These are phyloP conservation scores for Oenanthe melanoleuca DNA, from an alignment of 2,113 vertebrate genomes.

Conservation along the genomic window DNA sequence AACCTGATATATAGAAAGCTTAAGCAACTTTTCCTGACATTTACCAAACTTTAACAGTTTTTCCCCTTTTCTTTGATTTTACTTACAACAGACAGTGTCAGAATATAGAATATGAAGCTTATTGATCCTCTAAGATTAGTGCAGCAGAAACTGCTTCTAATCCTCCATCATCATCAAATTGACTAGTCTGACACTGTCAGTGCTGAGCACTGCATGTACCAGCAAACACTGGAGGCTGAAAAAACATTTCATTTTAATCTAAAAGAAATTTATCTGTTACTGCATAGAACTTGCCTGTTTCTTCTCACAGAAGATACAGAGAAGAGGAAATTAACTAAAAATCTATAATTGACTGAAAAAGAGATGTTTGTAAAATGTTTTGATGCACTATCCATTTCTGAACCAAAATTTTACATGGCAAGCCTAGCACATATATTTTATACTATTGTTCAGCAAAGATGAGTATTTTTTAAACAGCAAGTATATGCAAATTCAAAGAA, in stretches of 20 bases:
- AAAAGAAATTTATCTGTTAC: neutral
- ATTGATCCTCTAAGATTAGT: conserved; percentile 2
- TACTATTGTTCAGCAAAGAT: neutral
- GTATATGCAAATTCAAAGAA: neutral
- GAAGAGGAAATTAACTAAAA: neutral
- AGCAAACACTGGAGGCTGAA: neutral
- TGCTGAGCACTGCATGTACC: neutral
- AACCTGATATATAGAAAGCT: neutral
- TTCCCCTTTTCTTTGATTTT: neutral
- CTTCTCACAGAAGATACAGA: neutral
- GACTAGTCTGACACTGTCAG: conserved; percentile 28
- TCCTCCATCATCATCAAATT: conserved; percentile 36
- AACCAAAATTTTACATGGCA: neutral
- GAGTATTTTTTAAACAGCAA: neutral
- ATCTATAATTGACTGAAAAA: neutral
- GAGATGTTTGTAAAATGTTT: neutral
- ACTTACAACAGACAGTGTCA: neutral
- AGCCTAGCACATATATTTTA: neutral
- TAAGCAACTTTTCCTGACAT: neutral
- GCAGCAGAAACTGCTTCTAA: conserved; percentile 37
- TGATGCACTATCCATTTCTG: neutral
- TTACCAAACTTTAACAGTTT: neutral
- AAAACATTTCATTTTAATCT: conserved; percentile 17
- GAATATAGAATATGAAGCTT: conserved; percentile 22
- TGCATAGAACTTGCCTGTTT: neutral